These are phyloP conservation scores for Escarpia spicata DNA, from an alignment of 2,888 invertebrate species.

Conservation along the genomic window DNA sequence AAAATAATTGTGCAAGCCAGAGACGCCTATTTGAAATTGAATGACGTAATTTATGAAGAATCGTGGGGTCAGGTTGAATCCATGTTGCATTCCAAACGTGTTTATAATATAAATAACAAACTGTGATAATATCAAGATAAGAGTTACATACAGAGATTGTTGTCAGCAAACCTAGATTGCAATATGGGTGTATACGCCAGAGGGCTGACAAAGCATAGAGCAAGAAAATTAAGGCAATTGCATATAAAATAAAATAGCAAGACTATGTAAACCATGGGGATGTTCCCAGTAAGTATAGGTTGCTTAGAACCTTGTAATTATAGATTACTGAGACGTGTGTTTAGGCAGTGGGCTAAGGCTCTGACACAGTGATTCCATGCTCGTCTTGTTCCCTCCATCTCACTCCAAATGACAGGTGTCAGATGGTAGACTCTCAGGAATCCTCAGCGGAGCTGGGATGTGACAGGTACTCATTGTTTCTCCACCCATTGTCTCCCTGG, in stretches of 20 bases:
- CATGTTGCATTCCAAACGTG: neutral
- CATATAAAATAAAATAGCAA: too few relatives aligned
- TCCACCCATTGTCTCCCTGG: too few relatives aligned
- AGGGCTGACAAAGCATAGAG: neutral
- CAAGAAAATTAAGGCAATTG: neutral
- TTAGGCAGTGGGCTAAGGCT: neutral
- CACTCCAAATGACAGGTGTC: neutral
- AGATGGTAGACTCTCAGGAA: neutral
- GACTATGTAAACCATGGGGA: neutral
- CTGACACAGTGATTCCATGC: neutral
- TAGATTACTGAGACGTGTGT: neutral
- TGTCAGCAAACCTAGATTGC: neutral
- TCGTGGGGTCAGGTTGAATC: neutral
- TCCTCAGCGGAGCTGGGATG: neutral
- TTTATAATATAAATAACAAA: neutral
- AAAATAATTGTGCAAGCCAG: neutral
- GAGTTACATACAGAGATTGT: neutral
- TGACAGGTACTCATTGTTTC: too few relatives aligned
- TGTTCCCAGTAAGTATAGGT: neutral
- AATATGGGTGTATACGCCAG: neutral
- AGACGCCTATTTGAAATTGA: neutral
- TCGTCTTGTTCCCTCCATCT: neutral
- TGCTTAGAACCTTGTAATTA: neutral
- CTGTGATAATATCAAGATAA: neutral
- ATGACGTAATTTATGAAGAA: neutral